phyloP scores from a whole-genome alignment of 2,888 invertebrate species.

The Alitta virens region DNA sequence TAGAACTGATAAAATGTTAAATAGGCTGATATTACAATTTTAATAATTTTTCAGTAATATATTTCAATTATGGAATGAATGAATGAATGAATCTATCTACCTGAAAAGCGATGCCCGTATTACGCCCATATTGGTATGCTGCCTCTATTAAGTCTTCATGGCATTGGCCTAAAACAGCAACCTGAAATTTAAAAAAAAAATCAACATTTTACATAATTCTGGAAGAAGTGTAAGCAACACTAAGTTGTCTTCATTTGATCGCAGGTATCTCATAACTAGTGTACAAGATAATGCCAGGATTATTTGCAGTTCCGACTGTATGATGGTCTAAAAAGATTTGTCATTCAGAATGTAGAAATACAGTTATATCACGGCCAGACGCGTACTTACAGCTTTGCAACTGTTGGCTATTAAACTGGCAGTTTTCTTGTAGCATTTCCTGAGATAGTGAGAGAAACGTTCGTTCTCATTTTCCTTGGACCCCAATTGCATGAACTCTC shows the following conservation, averaged over 20 bases:
- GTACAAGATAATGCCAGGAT: no score
- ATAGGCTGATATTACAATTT: background rate
- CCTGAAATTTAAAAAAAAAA: constrained; percentile 63
- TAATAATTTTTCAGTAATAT: background rate
- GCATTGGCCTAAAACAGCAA: constrained; percentile 79
- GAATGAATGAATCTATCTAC: constrained; percentile 41
- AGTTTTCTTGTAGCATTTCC: constrained; percentile 97
- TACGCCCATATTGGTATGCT: constrained; percentile 92
- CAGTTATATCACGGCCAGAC: no score
- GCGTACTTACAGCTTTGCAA: constrained; percentile 72
- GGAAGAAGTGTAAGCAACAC: no score
- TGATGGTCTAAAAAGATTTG: no score
- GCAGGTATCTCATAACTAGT: no score
- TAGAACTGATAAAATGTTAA: no score
- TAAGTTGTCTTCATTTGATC: no score
- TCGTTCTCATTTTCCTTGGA: constrained; percentile 94
- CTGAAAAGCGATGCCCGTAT: constrained; percentile 94
- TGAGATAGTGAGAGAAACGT: constrained; percentile 94
- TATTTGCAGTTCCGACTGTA: no score
- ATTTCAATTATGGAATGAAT: background rate
- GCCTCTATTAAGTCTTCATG: constrained; percentile 78
- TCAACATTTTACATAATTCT: background rate
- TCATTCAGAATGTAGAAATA: no score
- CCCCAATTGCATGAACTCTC: constrained; percentile 99
- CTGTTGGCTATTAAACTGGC: constrained; percentile 96